Conservation (phyloP, 2,113 vertebrate species). For the Oostethus manadensis region DNA sequence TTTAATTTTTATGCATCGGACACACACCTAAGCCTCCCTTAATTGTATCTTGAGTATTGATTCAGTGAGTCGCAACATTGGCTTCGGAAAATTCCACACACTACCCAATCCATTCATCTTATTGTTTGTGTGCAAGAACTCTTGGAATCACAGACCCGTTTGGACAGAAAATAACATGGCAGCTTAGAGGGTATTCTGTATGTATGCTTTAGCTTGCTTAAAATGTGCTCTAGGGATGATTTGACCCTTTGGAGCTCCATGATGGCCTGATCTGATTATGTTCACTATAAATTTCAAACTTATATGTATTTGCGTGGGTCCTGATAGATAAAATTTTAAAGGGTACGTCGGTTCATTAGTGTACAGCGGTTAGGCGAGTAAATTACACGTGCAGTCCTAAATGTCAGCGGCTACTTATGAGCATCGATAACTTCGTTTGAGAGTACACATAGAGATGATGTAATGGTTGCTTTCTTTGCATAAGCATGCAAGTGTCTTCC, state of each 20-base stretch:
- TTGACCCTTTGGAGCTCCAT: neutral
- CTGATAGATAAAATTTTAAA: too few relatives aligned
- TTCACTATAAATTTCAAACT: neutral
- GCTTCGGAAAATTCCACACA: slow-evolving; percentile 6
- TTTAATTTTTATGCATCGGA: neutral
- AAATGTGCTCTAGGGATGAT: slow-evolving; percentile 2
- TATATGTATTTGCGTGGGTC: too few relatives aligned
- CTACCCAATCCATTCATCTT: neutral
- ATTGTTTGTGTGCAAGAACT: slow-evolving; percentile 5
- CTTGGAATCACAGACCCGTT: slow-evolving; percentile 17
- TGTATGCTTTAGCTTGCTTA: slow-evolving; percentile 3
- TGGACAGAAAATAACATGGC: slow-evolving; percentile 1
- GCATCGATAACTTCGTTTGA: neutral
- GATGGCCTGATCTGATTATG: neutral
- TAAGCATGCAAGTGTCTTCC: slow-evolving; percentile 10
- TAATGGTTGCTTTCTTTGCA: slow-evolving; percentile 16
- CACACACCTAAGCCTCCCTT: too few relatives aligned
- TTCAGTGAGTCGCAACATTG: neutral
- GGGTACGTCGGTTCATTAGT: too few relatives aligned
- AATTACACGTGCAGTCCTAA: neutral
- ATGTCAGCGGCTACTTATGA: neutral
- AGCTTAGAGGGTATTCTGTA: neutral
- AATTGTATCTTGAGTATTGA: too few relatives aligned
- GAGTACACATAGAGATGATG: slow-evolving; percentile 10
- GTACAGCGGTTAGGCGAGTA: too few relatives aligned